Conservation (phyloP, 2,888 invertebrate species). For the Allacma fusca region DNA sequence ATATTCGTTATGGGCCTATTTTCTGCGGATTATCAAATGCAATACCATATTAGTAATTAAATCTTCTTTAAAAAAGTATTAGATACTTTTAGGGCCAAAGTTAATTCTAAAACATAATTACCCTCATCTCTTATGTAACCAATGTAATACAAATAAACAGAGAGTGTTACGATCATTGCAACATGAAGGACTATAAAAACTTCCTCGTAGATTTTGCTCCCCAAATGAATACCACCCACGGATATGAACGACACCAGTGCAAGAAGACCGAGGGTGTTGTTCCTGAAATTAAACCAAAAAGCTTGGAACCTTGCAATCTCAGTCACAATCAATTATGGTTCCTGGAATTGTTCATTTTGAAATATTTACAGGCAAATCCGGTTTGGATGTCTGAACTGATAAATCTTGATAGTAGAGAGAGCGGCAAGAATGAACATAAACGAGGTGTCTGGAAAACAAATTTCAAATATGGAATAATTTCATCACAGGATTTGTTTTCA, state of each 20-base stretch:
- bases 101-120: too few relatives aligned
- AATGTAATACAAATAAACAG: slow-evolving; percentile 41
- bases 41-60: too few relatives aligned
- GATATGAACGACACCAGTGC: slow-evolving; percentile 41
- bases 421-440: slow-evolving; percentile 70
- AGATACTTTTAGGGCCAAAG: too few relatives aligned
- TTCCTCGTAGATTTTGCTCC: slow-evolving; percentile 37
- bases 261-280: slow-evolving; percentile 39
- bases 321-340: too few relatives aligned
- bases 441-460: slow-evolving; percentile 69
- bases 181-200: slow-evolving; percentile 37
- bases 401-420: slow-evolving; percentile 68
- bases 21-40: too few relatives aligned
- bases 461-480: too few relatives aligned
- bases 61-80: too few relatives aligned
- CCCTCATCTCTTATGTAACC: slow-evolving; percentile 35
- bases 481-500: too few relatives aligned
- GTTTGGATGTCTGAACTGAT: slow-evolving; percentile 64
- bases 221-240: slow-evolving; percentile 36
- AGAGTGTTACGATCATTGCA: neutral
- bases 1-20: slow-evolving; percentile 6
- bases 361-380: slow-evolving; percentile 29
- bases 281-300: too few relatives aligned
- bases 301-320: too few relatives aligned
- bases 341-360: neutral